A percentile compares a stretch with the other conserved stretches of the same genome.
These are phyloP conservation scores for Antennarius maculatus DNA, from an alignment of 2,797 vertebrate species.

Conservation along the genomic window DNA sequence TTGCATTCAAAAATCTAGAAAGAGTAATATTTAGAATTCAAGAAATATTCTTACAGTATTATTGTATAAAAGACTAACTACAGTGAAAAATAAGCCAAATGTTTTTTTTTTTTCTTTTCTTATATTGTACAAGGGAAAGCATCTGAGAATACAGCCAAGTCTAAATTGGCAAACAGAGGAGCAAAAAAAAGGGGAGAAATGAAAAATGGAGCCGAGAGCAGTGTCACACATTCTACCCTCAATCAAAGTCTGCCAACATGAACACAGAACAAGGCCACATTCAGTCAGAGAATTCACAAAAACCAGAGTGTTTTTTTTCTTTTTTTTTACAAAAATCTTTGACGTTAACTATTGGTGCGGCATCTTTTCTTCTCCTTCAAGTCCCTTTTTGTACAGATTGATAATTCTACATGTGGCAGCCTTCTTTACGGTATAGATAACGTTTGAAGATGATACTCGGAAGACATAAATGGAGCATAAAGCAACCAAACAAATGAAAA, in stretches of 20 bases:
- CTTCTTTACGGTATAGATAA: conserved; percentile 76
- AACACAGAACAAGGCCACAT: conserved; percentile 90
- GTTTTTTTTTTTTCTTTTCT: conserved; percentile 90
- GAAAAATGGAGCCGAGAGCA: conserved; percentile 84
- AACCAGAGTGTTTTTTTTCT: too few species aligned
- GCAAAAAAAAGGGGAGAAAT: conserved; percentile 72
- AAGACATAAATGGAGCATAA: conserved; percentile 82
- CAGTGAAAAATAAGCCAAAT: conserved; percentile 99
- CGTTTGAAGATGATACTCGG: conserved; percentile 89
- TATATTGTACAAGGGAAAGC: conserved; percentile 97
- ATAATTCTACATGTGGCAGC: conserved; percentile 70
- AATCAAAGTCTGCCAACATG: conserved; percentile 87
- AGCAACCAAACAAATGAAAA: conserved; percentile 64
- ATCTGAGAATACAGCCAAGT: conserved; percentile 96
- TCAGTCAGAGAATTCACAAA: conserved; percentile 79
- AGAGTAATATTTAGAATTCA: conserved; percentile 99
- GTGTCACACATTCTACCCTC: conserved; percentile 79
- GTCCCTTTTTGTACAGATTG: conserved; percentile 64
- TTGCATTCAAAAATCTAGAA: conserved; percentile 99
- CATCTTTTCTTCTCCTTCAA: conserved; percentile 59
- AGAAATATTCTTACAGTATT: conserved; percentile 99
- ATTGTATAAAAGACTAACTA: conserved; percentile 99
- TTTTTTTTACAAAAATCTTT: too few species aligned
- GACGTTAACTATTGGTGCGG: conserved; percentile 58
- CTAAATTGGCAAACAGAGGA: conserved; percentile 94